phyloP scores from a whole-genome alignment of 2,797 vertebrate species.

The Platyrinchus mystaceus region DNA sequence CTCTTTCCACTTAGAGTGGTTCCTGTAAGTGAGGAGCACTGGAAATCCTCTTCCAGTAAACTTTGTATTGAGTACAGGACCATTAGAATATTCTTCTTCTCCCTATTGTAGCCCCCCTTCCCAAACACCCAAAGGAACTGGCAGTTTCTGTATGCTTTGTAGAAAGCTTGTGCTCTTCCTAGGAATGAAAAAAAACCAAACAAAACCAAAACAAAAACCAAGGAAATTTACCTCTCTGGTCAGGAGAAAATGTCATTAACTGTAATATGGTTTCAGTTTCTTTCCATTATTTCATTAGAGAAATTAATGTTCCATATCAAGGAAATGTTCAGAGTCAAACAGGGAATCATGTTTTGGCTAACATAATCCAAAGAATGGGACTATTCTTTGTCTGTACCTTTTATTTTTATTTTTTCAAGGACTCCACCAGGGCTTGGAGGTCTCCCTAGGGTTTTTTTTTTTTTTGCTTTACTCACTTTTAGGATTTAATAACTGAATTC shows the following conservation, averaged over 20 bases:
- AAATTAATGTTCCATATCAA: slow-evolving; percentile 40
- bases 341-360: background rate
- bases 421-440: background rate
- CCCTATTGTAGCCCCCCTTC: background rate
- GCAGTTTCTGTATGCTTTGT: background rate
- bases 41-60: slow-evolving; percentile 34
- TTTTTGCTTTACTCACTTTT: background rate
- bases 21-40: slow-evolving; percentile 15
- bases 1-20: slow-evolving; percentile 3
- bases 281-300: slow-evolving; percentile 6
- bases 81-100: background rate
- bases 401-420: background rate
- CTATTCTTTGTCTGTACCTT: background rate
- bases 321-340: background rate
- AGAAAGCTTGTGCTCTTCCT: background rate
- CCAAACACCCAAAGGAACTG: background rate
- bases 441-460: background rate
- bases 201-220: slow-evolving; percentile 9
- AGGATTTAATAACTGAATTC: background rate
- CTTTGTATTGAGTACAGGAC: background rate
- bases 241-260: background rate
- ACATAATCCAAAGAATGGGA: background rate
- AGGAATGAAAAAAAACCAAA: background rate
- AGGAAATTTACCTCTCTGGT: background rate
- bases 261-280: background rate